phyloP scores from a whole-genome alignment of 2,888 invertebrate species.

The Sarcophaga caerulescens region DNA sequence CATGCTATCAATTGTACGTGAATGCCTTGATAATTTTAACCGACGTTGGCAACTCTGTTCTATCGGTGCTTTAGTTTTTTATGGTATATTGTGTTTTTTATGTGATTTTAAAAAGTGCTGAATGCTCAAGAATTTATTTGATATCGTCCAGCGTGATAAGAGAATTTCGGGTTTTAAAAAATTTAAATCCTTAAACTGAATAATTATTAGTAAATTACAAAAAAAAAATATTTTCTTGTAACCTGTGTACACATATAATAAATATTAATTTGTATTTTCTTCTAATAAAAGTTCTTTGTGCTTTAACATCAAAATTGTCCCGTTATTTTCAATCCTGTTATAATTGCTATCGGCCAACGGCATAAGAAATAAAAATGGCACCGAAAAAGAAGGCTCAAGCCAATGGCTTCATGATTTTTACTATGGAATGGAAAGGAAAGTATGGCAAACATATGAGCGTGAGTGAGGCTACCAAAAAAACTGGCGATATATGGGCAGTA shows the following conservation, averaged over 20 bases:
- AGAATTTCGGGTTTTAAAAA: not conserved
- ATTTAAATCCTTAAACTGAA: not conserved
- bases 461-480: slow-evolving; percentile 70
- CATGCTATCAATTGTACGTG: too few species aligned
- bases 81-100: too few species aligned
- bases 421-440: slow-evolving; percentile 74
- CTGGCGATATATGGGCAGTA: slow-evolving; percentile 76
- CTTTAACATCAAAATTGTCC: slow-evolving; percentile 6
- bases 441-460: slow-evolving; percentile 69
- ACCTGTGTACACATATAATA: too few species aligned
- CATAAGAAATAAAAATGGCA: slow-evolving; percentile 70
- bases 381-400: slow-evolving; percentile 72
- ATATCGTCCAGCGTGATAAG: too few species aligned
- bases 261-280: not conserved
- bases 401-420: slow-evolving; percentile 76
- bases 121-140: too few species aligned
- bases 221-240: too few species aligned
- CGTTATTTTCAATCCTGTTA: slow-evolving; percentile 14
- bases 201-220: not conserved
- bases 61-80: too few species aligned
- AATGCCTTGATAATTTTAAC: too few species aligned
- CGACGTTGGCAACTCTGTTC: too few species aligned
- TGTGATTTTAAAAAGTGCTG: too few species aligned
- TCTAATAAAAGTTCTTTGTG: slow-evolving; percentile 8
- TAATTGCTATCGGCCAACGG: not conserved